These are phyloP conservation scores for Cephus pulcher DNA, from an alignment of 2,888 invertebrate species.

Conservation along the genomic window DNA sequence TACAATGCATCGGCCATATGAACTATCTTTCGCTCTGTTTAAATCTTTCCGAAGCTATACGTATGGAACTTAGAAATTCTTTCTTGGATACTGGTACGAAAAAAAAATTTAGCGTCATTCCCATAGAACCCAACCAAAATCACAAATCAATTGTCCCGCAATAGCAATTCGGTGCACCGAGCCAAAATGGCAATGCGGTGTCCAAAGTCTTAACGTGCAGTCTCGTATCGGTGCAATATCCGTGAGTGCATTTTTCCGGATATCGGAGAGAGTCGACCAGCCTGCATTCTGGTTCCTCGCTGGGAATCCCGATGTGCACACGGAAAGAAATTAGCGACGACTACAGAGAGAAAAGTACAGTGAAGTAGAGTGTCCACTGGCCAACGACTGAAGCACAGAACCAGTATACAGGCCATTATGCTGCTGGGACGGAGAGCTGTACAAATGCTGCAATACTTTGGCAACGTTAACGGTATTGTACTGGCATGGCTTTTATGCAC, in stretches of 20 bases:
- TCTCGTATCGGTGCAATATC: constrained; percentile 58
- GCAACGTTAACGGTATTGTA: not conserved
- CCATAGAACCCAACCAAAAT: not conserved
- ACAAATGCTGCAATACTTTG: not conserved
- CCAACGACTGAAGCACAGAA: not conserved
- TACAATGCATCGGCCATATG: not conserved
- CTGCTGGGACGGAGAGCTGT: not conserved
- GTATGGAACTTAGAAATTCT: not conserved
- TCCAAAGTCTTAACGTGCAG: constrained; percentile 37
- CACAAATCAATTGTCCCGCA: constrained; percentile 34
- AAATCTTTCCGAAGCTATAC: not conserved
- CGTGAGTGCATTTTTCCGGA: constrained; percentile 59
- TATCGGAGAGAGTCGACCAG: constrained; percentile 42
- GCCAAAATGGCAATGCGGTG: constrained; percentile 15
- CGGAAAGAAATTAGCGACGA: not conserved
- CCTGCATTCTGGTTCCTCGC: not conserved
- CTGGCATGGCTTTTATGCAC: not conserved
- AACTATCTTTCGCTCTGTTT: not conserved
- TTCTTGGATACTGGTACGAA: not conserved
- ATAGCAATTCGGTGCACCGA: constrained; percentile 55
- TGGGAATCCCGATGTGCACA: not conserved
- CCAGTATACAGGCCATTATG: not conserved
- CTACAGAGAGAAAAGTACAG: not conserved
- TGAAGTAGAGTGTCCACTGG: not conserved
- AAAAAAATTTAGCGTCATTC: not conserved